Evolutionary conservation across 2,888 invertebrate genomes (phyloP).

Genomic region (Onthophagus sagittarius): DNA sequence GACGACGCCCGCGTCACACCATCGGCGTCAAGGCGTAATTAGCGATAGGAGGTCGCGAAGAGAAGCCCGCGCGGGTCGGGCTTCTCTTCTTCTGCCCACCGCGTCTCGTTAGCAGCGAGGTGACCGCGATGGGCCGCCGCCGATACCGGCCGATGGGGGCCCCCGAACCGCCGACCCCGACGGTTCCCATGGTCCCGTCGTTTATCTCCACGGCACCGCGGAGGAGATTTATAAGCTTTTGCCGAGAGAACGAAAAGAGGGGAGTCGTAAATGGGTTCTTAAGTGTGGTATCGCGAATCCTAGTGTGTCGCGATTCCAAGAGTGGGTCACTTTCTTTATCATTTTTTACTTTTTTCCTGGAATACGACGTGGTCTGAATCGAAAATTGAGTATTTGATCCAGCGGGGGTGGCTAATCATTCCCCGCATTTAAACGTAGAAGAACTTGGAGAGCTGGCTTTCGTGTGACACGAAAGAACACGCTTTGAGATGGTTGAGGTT

Average conservation of each 20-base stretch:
- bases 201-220: neutral
- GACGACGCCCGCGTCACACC: neutral
- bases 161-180: neutral
- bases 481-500: neutral
- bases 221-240: neutral
- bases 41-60: neutral
- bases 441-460: neutral
- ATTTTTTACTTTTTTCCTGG: neutral
- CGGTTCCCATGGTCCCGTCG: neutral
- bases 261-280: neutral
- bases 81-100: neutral
- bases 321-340: neutral
- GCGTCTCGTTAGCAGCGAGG: neutral
- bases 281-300: neutral
- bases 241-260: neutral
- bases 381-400: neutral
- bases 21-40: neutral
- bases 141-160: neutral
- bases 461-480: neutral
- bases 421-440: too few relatives aligned
- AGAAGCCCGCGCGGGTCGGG: neutral
- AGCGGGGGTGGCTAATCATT: neutral
- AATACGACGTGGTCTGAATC: neutral
- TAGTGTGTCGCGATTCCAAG: neutral
- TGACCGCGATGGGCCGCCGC: neutral